Conservation (phyloP, 2,113 vertebrate species). For the Muntiacus muntjak region DNA sequence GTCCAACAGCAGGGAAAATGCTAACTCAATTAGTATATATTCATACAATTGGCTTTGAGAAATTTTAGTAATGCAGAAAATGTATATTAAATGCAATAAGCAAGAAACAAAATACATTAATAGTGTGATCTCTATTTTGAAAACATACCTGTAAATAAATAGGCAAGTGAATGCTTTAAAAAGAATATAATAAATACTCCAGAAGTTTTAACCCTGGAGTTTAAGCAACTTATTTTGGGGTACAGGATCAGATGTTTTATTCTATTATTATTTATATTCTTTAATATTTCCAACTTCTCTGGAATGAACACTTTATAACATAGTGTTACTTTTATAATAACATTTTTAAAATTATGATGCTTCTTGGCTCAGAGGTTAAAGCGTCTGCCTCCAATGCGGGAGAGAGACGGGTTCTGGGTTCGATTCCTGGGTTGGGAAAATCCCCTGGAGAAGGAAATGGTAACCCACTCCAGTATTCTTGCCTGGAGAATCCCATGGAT, state of each 20-base stretch:
- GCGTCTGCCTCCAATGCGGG: no score
- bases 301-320: background rate
- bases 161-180: background rate
- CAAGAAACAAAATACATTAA: background rate
- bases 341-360: background rate
- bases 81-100: background rate
- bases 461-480: no score
- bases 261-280: background rate
- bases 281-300: conserved; percentile 11
- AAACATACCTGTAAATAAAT: background rate
- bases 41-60: background rate
- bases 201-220: background rate
- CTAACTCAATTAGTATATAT: background rate
- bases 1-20: background rate
- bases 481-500: no score
- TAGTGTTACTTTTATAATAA: background rate
- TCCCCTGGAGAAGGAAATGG: no score
- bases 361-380: background rate
- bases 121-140: background rate
- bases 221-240: background rate
- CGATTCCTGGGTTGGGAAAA: no score
- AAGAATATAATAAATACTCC: background rate
- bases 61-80: conserved; percentile 6
- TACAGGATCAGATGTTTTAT: background rate
- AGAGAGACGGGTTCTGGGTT: no score